Percentiles rank a stretch among this genome's conserved stretches.
Evolutionary conservation across 2,797 vertebrate species (phyloP).

Genomic region (Cyprinella venusta): DNA sequence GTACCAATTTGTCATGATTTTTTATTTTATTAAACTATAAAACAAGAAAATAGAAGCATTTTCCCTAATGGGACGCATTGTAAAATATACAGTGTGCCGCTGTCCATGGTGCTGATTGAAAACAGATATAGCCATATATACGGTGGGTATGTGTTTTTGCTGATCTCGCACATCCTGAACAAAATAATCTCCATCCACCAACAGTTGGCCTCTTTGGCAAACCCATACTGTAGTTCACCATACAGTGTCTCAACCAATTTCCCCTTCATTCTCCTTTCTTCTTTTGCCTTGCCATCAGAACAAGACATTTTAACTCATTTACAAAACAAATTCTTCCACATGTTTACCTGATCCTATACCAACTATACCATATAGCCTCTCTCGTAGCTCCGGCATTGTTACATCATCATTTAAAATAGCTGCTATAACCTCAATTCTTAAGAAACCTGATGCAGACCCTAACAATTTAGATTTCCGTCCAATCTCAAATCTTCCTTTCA

Average conservation of each 20-base stretch:
- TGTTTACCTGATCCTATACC: background rate
- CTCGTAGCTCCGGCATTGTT: too few species aligned
- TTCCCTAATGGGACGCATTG: background rate
- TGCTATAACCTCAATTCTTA: too few species aligned
- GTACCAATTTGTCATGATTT: background rate
- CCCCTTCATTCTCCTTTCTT: background rate
- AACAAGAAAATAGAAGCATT: background rate
- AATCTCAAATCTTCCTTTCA: too few species aligned
- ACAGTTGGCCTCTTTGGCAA: too few species aligned
- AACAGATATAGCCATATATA: background rate
- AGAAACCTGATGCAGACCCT: too few species aligned
- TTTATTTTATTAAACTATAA: background rate
- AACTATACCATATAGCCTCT: too few species aligned
- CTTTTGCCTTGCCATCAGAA: background rate
- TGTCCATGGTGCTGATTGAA: slow-evolving; percentile 24
- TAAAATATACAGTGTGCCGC: background rate
- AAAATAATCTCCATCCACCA: too few species aligned
- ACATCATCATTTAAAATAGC: too few species aligned
- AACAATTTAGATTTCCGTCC: too few species aligned
- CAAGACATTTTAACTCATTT: background rate
- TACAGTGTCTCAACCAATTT: too few species aligned
- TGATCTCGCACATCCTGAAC: background rate
- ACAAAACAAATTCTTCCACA: background rate
- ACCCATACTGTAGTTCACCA: too few species aligned
- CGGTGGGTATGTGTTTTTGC: background rate